These are phyloP conservation scores for Caenorhabditis latens DNA, from an alignment of 1,140 invertebrate genomes.

Conservation along the genomic window DNA sequence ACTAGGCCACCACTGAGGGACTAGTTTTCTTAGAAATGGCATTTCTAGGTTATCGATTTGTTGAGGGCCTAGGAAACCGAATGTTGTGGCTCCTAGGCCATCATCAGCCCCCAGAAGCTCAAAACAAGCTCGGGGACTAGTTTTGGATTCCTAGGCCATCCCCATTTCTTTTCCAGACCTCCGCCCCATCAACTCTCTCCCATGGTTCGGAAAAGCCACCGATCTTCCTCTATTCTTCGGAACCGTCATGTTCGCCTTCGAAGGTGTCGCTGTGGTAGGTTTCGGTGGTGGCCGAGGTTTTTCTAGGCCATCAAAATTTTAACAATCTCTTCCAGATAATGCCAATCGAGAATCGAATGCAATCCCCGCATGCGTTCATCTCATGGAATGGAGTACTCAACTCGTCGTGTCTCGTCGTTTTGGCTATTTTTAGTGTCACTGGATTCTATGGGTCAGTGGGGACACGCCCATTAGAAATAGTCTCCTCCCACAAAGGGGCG, in stretches of 20 bases:
- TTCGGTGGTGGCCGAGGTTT: not conserved
- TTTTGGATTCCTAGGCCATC: too few species aligned
- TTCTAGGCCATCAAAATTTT: not conserved
- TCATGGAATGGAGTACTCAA: constrained; percentile 74
- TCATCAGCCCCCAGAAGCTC: too few species aligned
- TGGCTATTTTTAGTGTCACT: constrained; percentile 70
- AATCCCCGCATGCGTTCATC: constrained; percentile 74
- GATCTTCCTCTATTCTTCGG: constrained; percentile 90
- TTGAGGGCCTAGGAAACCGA: too few species aligned
- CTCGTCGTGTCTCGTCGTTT: constrained; percentile 71
- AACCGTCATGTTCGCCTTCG: constrained; percentile 89
- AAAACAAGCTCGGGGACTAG: too few species aligned
- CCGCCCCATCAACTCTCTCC: constrained; percentile 54
- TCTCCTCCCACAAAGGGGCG: too few species aligned
- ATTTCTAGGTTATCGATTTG: too few species aligned
- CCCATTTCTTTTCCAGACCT: constrained; percentile 53
- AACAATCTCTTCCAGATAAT: constrained; percentile 78
- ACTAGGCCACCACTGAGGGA: too few species aligned
- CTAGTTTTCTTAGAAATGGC: too few species aligned
- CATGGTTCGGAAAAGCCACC: constrained; percentile 60
- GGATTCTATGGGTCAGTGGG: constrained; percentile 74
- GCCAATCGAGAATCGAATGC: constrained; percentile 76
- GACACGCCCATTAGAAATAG: not conserved
- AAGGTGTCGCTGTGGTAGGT: constrained; percentile 86
- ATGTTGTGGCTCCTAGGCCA: too few species aligned